These are phyloP conservation scores for Halichoeres trimaculatus DNA, from an alignment of 2,113 vertebrate genomes.

Conservation along the genomic window DNA sequence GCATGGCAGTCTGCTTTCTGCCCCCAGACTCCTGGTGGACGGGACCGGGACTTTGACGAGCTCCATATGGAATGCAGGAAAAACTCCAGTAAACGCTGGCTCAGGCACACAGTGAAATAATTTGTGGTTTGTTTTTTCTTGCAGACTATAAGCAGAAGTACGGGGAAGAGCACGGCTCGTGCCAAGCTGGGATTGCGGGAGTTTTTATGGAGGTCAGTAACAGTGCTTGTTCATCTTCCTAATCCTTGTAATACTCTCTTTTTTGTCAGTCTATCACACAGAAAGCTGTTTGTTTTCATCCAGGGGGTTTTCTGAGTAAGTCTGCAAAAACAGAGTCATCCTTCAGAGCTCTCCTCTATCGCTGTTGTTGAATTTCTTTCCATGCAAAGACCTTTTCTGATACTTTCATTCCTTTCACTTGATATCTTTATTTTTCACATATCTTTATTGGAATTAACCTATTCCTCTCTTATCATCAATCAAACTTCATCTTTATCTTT, in stretches of 20 bases:
- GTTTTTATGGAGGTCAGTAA: slow-evolving; percentile 93
- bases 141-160: slow-evolving; percentile 99
- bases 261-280: slow-evolving; percentile 17
- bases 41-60: slow-evolving; percentile 78
- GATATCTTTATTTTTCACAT: too few relatives aligned
- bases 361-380: too few relatives aligned
- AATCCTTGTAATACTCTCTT: slow-evolving; percentile 27
- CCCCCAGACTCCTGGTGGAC: slow-evolving; percentile 77
- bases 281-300: slow-evolving; percentile 10
- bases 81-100: slow-evolving; percentile 83
- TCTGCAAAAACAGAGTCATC: too few relatives aligned
- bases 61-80: slow-evolving; percentile 85
- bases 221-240: slow-evolving; percentile 43
- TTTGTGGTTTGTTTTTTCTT: slow-evolving; percentile 80
- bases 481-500: too few relatives aligned
- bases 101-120: slow-evolving; percentile 78
- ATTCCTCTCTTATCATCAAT: too few relatives aligned
- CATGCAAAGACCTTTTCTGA: too few relatives aligned
- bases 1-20: slow-evolving; percentile 60
- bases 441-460: too few relatives aligned
- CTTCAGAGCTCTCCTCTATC: too few relatives aligned
- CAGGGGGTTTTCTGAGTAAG: background rate
- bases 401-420: too few relatives aligned
- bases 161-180: slow-evolving; percentile 97
- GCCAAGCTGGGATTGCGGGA: slow-evolving; percentile 96